Evolutionary conservation across 2,797 vertebrate genomes (phyloP).

Genomic region (Sebastes vulpes): DNA sequence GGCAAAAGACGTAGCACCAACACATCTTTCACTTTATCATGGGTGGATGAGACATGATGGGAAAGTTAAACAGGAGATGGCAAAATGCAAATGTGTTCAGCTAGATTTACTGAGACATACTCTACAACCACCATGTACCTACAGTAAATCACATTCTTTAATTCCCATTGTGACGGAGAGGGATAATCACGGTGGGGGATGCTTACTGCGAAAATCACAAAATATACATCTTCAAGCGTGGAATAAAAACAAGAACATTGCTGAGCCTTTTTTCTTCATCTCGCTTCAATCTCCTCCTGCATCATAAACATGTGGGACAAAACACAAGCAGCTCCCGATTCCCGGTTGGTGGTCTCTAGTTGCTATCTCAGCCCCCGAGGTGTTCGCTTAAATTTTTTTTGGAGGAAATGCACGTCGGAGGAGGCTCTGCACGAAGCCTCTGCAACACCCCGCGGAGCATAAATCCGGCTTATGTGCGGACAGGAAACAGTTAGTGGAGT

Average conservation of each 20-base stretch:
- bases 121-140: neutral
- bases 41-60: neutral
- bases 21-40: neutral
- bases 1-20: neutral
- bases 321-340: constrained; percentile 4
- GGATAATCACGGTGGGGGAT: neutral
- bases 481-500: constrained; percentile 57
- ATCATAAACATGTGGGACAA: neutral
- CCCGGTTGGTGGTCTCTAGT: constrained; percentile 8
- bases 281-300: neutral
- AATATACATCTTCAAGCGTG: neutral
- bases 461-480: constrained; percentile 54
- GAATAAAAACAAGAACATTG: neutral
- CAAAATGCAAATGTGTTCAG: neutral
- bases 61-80: neutral
- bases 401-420: constrained; percentile 1
- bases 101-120: neutral
- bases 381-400: constrained; percentile 11
- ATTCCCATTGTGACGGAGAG: neutral
- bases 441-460: constrained; percentile 14
- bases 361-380: constrained; percentile 19
- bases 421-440: constrained; percentile 13
- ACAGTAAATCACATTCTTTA: neutral
- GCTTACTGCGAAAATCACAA: neutral
- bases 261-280: neutral